Conservation (phyloP, 2,113 vertebrate genomes). For the Tyrannus savana region DNA sequence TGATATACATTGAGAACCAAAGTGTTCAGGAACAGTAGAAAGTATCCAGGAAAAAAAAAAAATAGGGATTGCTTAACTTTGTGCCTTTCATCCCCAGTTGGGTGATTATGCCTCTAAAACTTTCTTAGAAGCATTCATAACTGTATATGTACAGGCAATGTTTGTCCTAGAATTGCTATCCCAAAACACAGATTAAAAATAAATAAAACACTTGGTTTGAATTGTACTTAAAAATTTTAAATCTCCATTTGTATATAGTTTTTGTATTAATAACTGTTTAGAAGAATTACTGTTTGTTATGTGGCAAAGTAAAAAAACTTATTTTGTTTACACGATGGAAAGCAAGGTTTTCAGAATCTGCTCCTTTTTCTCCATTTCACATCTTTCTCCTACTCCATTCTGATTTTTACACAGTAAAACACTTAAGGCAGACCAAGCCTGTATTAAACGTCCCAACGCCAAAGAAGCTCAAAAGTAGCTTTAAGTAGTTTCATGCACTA, state of each 20-base stretch:
- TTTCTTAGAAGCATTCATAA: background rate
- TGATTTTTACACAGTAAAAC: background rate
- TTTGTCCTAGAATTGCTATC: background rate
- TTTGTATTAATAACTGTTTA: background rate
- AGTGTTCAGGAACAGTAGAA: background rate
- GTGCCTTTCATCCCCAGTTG: background rate
- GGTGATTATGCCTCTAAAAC: background rate
- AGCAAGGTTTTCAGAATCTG: background rate
- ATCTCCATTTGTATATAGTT: background rate
- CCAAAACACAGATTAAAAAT: background rate
- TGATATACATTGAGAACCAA: background rate
- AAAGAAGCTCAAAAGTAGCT: conserved; percentile 36
- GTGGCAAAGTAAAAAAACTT: background rate
- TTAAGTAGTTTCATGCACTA: background rate
- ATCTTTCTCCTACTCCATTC: background rate
- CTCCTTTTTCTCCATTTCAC: background rate
- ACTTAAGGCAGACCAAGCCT: background rate
- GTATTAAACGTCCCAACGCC: background rate
- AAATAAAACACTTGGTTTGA: background rate
- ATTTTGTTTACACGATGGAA: background rate
- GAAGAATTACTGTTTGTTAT: background rate
- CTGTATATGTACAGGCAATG: background rate
- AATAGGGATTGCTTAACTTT: background rate
- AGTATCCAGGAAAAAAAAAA: background rate
- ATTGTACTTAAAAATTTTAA: background rate